These are phyloP conservation scores for Trinectes maculatus DNA, from an alignment of 2,113 vertebrate species.

Conservation along the genomic window DNA sequence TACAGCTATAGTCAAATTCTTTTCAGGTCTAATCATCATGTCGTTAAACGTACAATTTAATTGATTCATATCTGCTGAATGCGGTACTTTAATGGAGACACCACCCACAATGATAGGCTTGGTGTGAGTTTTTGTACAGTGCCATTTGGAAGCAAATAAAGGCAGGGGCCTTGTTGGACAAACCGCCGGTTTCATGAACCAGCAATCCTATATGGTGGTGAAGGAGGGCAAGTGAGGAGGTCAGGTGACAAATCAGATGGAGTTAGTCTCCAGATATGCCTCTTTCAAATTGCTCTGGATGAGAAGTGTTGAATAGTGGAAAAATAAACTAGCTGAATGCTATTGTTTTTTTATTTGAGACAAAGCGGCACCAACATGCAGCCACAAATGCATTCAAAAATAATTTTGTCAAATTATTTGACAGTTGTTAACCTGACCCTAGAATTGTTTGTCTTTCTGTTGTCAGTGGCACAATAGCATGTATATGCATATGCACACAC, in stretches of 20 bases:
- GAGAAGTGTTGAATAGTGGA: neutral
- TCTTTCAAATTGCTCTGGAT: neutral
- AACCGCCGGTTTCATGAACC: too few species aligned
- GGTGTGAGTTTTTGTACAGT: neutral
- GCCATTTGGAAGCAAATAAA: neutral
- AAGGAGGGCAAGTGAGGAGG: neutral
- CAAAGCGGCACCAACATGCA: too few species aligned
- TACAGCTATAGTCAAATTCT: neutral
- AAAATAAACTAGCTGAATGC: neutral
- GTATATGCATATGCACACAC: too few species aligned
- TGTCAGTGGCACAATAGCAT: too few species aligned
- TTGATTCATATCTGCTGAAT: constrained; percentile 5
- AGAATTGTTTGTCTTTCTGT: too few species aligned
- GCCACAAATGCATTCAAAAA: too few species aligned
- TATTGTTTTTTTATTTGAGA: too few species aligned
- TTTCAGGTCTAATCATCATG: neutral
- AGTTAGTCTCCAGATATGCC: neutral
- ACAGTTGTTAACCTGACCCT: too few species aligned
- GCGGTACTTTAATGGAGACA: neutral
- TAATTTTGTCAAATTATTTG: too few species aligned
- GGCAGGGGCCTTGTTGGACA: neutral
- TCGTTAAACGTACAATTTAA: neutral
- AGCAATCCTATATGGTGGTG: too few species aligned
- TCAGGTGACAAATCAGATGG: neutral
- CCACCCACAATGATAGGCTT: neutral